Evolutionary conservation across 1,140 invertebrate species (phyloP).

Genomic region (Eupeodes corollae): DNA sequence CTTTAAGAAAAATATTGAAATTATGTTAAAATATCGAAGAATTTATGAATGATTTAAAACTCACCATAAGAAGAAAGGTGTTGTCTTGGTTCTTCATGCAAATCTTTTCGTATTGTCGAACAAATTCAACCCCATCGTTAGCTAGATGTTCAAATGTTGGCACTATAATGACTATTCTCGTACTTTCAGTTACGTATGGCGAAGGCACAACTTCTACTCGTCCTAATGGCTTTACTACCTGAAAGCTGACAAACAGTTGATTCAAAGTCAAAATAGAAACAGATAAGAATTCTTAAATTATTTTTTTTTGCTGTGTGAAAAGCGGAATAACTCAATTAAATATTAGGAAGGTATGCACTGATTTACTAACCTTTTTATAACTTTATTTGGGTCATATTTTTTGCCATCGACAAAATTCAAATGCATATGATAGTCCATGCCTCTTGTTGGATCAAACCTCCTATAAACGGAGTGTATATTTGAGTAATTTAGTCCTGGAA

Average conservation of each 20-base stretch:
- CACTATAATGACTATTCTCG: conserved; percentile 63
- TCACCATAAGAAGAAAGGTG: conserved; percentile 58
- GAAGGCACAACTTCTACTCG: conserved; percentile 74
- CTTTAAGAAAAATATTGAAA: conserved; percentile 37
- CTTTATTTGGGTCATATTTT: not conserved
- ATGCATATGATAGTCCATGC: conserved; percentile 81
- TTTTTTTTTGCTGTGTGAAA: too few species aligned
- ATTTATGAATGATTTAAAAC: conserved; percentile 18
- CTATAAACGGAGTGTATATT: conserved; percentile 68
- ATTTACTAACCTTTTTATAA: conserved; percentile 8
- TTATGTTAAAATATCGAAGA: conserved; percentile 11
- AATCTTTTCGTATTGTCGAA: conserved; percentile 54
- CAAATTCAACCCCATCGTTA: conserved; percentile 44
- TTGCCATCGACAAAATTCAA: conserved; percentile 41
- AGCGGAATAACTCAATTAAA: too few species aligned
- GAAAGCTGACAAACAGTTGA: conserved; percentile 22
- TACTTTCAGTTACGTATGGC: conserved; percentile 85
- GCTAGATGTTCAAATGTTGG: conserved; percentile 38
- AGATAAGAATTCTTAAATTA: too few species aligned
- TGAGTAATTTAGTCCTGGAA: conserved; percentile 43
- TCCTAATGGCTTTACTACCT: conserved; percentile 67
- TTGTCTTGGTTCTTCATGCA: conserved; percentile 69
- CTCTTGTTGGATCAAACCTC: conserved; percentile 74
- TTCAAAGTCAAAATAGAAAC: conserved; percentile 44
- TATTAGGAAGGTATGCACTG: too few species aligned